Conservation (phyloP, 2,888 invertebrate genomes). For the Ophion ventricosus region DNA sequence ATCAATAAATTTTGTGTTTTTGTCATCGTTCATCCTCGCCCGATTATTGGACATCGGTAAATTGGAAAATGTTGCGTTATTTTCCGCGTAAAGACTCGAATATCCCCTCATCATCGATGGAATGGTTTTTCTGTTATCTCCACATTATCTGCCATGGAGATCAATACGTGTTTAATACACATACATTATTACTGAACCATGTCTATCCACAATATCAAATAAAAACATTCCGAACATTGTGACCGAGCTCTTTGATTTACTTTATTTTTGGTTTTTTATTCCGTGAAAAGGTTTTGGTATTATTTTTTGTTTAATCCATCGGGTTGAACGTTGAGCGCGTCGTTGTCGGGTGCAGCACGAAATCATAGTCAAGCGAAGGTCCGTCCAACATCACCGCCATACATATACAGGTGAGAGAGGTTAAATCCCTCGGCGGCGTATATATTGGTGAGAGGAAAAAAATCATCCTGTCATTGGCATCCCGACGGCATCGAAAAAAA, state of each 20-base stretch:
- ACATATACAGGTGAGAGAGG: constrained; percentile 28
- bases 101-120: not conserved
- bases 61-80: constrained; percentile 16
- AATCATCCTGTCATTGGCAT: constrained; percentile 56
- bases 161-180: not conserved
- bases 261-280: not conserved
- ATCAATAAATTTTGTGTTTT: not conserved
- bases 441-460: constrained; percentile 21
- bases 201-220: not conserved
- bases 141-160: not conserved
- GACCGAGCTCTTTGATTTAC: not conserved
- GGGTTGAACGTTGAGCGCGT: constrained; percentile 34
- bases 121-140: not conserved
- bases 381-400: constrained; percentile 59
- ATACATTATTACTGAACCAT: not conserved
- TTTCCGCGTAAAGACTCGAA: not conserved
- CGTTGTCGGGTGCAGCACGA: constrained; percentile 52
- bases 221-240: not conserved
- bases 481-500: constrained; percentile 36
- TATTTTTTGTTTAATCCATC: constrained; percentile 52
- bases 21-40: not conserved
- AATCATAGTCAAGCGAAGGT: constrained; percentile 54
- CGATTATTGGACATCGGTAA: not conserved
- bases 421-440: constrained; percentile 17
- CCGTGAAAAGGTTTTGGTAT: not conserved